Evolutionary conservation across 2,113 vertebrate genomes (phyloP), one percentile per base, ranked within the genome.

Genomic region (Montifringilla adamsi): DNA sequence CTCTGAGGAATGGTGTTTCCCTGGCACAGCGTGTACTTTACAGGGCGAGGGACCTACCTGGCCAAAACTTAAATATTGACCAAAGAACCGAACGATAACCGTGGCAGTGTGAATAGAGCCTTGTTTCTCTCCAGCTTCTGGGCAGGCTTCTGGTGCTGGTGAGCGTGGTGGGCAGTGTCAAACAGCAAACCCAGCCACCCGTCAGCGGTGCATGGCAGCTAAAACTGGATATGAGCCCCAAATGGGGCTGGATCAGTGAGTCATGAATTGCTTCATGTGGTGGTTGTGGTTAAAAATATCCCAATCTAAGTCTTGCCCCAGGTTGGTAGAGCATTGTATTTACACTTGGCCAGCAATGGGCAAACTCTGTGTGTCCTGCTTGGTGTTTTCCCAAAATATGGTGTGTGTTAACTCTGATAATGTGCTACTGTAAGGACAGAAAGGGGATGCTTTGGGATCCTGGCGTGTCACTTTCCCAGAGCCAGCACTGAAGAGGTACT

Each of bases 51-150:
- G 88, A 90, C 66, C 41, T 84, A 6, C 76, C n/a, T 1, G 26
- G 77, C 66, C 59, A 93, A 73, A 94, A 90, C 93, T 96, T 96
- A 95, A 97, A 96, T 96, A 96, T 95, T 96, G 93, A 97, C 95
- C 76, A n/a, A 96, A 90, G 88, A 86, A 26, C 44, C 0, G 0
- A 75, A 8, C 0, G 92, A 92, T 96, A 96, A 95, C 50, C 0
- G 0, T 41, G 46, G 27, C 13, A 52, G 41, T 39, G 73, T 96
- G 90, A 96, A 82, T 93, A 75, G 86, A 1, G 1, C 88, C 85
- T 89, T 90, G 85, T 96, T 96, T 78, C 70, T 49, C 5, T 2
- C 30, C 33, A 12, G 69, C 26, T 31, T 75, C 26, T 1, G 1
- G 55, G 44, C 37, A 2, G 58, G 79, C 66, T 75, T 19, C 55